These are phyloP conservation scores for Formica selysi DNA, from an alignment of 1,140 invertebrate genomes.

Conservation along the genomic window DNA sequence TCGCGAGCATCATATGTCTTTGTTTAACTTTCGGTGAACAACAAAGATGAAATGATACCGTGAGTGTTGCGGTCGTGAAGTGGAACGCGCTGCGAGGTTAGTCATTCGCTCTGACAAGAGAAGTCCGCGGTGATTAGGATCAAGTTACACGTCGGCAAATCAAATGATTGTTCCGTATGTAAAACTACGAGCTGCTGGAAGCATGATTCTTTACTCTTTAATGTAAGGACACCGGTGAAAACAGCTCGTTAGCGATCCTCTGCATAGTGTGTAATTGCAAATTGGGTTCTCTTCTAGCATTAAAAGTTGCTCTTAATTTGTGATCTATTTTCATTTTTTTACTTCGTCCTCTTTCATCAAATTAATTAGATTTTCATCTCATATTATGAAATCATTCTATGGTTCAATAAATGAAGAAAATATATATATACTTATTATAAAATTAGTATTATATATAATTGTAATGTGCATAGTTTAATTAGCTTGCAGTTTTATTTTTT, in stretches of 20 bases:
- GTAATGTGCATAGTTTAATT: not conserved
- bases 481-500: not conserved
- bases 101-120: not conserved
- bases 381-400: not conserved
- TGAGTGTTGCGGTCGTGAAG: too few species aligned
- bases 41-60: too few species aligned
- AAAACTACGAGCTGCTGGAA: not conserved
- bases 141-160: slow-evolving; percentile 25
- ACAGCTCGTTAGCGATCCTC: slow-evolving; percentile 6
- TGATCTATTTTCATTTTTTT: not conserved
- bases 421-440: not conserved
- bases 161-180: not conserved
- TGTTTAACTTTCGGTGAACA: too few species aligned
- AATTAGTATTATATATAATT: not conserved
- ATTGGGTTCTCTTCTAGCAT: not conserved
- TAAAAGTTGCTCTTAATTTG: not conserved
- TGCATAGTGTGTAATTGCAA: slow-evolving; percentile 47
- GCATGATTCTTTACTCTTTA: slow-evolving; percentile 22
- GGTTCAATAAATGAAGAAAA: not conserved
- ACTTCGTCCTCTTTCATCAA: not conserved
- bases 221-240: slow-evolving; percentile 33
- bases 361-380: not conserved
- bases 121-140: not conserved
- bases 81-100: too few species aligned
- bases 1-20: too few species aligned